These are phyloP conservation scores for Agriopis marginaria DNA, from an alignment of 2,888 invertebrate genomes.

Conservation along the genomic window DNA sequence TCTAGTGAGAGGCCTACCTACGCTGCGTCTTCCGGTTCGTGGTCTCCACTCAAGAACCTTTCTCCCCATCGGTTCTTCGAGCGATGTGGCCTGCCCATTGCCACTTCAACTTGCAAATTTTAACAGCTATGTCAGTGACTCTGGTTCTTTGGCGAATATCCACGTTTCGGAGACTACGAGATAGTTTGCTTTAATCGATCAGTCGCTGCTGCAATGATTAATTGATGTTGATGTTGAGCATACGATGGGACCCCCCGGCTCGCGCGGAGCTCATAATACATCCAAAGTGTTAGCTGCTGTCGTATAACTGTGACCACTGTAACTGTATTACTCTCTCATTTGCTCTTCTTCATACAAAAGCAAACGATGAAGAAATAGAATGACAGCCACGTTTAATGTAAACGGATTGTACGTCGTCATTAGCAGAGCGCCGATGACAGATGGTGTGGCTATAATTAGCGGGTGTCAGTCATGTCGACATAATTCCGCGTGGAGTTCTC, in stretches of 20 bases:
- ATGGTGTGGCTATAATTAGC: constrained; percentile 39
- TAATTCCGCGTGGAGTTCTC: constrained; percentile 38
- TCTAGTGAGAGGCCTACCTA: too few species aligned
- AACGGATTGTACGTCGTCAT: constrained; percentile 28
- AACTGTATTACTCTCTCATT: not conserved
- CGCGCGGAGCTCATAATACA: not conserved
- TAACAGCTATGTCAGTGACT: too few species aligned
- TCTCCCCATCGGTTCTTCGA: too few species aligned
- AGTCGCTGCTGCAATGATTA: not conserved
- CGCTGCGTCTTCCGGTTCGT: too few species aligned
- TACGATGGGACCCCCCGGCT: not conserved
- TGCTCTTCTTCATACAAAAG: not conserved
- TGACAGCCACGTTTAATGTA: not conserved
- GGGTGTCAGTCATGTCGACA: constrained; percentile 38
- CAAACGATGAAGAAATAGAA: not conserved
- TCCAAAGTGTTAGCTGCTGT: not conserved
- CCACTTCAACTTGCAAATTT: too few species aligned
- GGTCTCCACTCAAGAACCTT: too few species aligned
- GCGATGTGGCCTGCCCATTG: too few species aligned
- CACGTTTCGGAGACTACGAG: too few species aligned
- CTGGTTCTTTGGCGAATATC: too few species aligned
- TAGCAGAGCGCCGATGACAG: constrained; percentile 35
- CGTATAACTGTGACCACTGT: not conserved
- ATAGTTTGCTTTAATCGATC: not conserved
- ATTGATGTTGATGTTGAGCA: not conserved